Evolutionary conservation across 2,113 vertebrate species (phyloP).

Genomic region (Urocynchramus pylzowi): DNA sequence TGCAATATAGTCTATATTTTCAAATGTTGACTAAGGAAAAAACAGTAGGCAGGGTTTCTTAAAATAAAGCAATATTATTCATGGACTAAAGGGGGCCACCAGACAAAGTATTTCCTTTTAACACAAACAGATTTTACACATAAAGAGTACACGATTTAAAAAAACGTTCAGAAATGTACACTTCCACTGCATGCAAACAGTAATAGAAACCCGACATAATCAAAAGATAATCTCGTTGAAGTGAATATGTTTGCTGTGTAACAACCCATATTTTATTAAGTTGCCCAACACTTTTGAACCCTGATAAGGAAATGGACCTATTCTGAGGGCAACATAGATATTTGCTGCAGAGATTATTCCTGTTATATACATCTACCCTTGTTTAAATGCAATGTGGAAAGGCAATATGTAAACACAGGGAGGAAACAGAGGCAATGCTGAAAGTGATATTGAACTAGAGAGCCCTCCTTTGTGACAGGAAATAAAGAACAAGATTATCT

Average conservation of each 20-base stretch:
- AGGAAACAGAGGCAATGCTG: constrained; percentile 31
- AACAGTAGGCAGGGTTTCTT: neutral
- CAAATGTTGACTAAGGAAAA: neutral
- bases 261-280: constrained; percentile 36
- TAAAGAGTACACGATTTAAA: neutral
- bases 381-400: constrained; percentile 38
- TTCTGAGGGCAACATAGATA: neutral
- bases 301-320: neutral
- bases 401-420: neutral
- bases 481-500: constrained; percentile 53
- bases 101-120: neutral
- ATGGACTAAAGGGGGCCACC: neutral
- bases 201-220: neutral
- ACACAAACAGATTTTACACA: neutral
- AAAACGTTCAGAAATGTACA: neutral
- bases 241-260: neutral
- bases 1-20: neutral
- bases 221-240: constrained; percentile 11
- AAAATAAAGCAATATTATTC: neutral
- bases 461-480: constrained; percentile 27
- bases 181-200: neutral
- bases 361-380: neutral
- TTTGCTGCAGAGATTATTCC: constrained; percentile 17
- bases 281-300: constrained; percentile 26
- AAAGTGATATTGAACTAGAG: constrained; percentile 2